Evolutionary conservation across 2,113 vertebrate species (phyloP).

Genomic region (Gracilinanus agilis): DNA sequence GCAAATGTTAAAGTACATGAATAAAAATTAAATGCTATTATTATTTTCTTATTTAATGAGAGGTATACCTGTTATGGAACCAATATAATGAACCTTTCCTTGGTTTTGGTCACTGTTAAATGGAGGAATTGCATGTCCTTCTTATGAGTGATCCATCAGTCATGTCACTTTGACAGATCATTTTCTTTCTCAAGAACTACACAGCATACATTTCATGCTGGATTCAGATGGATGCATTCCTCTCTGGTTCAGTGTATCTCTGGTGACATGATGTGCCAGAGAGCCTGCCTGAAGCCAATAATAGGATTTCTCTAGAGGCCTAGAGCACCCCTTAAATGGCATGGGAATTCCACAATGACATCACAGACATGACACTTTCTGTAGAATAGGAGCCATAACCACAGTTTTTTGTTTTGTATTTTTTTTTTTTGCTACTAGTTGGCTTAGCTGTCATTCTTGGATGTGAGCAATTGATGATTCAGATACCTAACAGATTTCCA

Average conservation of each 20-base stretch:
- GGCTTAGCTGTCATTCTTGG: conserved; percentile 12
- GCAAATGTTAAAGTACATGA: not conserved
- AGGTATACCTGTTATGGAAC: not conserved
- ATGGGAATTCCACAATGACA: conserved; percentile 18
- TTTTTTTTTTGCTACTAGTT: not conserved
- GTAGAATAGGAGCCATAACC: not conserved
- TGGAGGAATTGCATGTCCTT: conserved; percentile 61
- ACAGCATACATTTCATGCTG: conserved; percentile 32
- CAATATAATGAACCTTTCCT: conserved; percentile 15
- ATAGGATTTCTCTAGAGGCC: conserved; percentile 32
- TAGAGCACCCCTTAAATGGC: conserved; percentile 5
- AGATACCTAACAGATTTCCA: not conserved
- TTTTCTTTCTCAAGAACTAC: conserved; percentile 44
- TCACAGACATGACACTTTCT: not conserved
- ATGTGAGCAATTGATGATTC: not conserved
- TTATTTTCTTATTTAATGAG: conserved; percentile 35
- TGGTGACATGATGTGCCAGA: not conserved
- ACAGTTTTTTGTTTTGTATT: not conserved
- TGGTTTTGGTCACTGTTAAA: conserved; percentile 27
- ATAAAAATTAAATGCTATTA: not conserved
- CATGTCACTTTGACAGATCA: conserved; percentile 67
- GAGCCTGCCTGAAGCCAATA: conserved; percentile 24
- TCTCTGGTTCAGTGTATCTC: not conserved
- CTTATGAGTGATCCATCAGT: conserved; percentile 34
- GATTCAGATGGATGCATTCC: conserved; percentile 55